phyloP scores from a whole-genome alignment of 2,113 vertebrate genomes.

The Hippolais icterina region DNA sequence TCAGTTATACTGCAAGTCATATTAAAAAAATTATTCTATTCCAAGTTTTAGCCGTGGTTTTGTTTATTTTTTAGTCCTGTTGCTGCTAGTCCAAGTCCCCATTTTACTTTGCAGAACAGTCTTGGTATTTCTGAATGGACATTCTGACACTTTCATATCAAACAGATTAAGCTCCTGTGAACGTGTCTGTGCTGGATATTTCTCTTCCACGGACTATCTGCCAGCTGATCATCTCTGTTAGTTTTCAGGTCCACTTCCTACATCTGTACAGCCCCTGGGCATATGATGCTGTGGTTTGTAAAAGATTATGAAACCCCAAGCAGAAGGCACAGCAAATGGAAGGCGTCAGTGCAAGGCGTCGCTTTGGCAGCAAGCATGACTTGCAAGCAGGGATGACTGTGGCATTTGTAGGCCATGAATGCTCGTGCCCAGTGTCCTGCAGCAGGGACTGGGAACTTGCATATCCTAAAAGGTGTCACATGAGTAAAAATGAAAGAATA shows the following conservation, averaged over 20 bases:
- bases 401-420: not conserved
- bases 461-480: not conserved
- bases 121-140: not conserved
- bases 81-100: not conserved
- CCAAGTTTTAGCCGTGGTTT: not conserved
- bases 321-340: not conserved
- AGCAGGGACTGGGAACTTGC: not conserved
- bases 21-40: not conserved
- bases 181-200: not conserved
- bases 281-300: not conserved
- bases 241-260: not conserved
- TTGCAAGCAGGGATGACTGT: not conserved
- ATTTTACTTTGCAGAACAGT: not conserved
- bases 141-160: not conserved
- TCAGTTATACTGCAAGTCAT: not conserved
- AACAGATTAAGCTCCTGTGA: not conserved
- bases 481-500: not conserved
- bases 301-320: not conserved
- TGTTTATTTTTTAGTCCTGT: not conserved
- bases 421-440: not conserved
- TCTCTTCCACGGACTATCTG: fast-evolving
- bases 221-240: not conserved
- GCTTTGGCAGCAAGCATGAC: fast-evolving
- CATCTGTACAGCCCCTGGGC: not conserved
- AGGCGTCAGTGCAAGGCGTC: not conserved